phyloP scores from a whole-genome alignment of 2,113 vertebrate species.

The Noctilio leporinus region DNA sequence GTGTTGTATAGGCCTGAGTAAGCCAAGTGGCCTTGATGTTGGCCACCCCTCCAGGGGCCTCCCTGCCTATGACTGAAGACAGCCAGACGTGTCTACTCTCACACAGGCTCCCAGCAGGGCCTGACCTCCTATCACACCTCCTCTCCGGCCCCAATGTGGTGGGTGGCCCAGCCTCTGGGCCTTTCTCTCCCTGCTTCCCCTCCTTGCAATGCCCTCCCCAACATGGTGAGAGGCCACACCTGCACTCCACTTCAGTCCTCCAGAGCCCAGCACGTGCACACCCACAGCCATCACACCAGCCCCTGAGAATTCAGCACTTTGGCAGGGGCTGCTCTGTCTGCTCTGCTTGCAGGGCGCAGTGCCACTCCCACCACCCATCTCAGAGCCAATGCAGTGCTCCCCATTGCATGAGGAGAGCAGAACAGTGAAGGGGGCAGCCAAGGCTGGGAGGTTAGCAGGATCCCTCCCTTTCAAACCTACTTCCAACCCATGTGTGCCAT shows the following conservation, averaged over 20 bases:
- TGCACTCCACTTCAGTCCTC: neutral
- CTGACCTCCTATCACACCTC: neutral
- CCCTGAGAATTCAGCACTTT: neutral
- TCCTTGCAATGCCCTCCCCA: neutral
- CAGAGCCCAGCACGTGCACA: neutral
- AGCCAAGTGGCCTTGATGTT: neutral
- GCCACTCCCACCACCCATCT: neutral
- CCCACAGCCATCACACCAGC: rapidly evolving
- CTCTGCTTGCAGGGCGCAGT: neutral
- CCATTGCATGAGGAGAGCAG: neutral
- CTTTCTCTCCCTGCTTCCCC: neutral
- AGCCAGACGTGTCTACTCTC: neutral
- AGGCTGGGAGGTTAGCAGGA: neutral
- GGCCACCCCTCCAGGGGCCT: neutral
- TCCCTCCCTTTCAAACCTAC: neutral
- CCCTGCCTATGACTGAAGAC: neutral
- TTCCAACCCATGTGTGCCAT: neutral
- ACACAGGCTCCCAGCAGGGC: neutral
- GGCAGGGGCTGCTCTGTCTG: neutral
- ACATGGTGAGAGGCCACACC: neutral
- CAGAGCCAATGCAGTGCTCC: neutral
- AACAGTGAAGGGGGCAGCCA: neutral
- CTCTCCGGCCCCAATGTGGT: too few relatives aligned
- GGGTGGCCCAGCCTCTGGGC: neutral
- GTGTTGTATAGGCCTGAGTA: neutral